Conservation (phyloP, 2,888 invertebrate genomes). For the Hirtodrosophila alboralis region DNA sequence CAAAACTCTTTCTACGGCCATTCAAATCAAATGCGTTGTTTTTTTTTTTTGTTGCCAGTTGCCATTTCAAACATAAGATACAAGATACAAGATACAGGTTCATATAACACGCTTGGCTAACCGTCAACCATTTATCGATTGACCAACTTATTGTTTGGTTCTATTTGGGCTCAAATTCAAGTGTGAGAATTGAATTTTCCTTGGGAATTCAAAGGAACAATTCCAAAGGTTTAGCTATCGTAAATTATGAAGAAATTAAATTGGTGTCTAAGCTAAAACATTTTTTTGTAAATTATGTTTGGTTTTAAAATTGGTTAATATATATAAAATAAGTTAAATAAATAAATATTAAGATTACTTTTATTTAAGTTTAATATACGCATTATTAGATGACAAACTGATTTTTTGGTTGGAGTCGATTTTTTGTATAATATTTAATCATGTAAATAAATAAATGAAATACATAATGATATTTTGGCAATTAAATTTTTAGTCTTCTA, state of each 20-base stretch:
- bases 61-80: constrained; percentile 9
- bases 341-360: no score
- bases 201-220: constrained; percentile 5
- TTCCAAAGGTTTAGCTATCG: constrained; percentile 24
- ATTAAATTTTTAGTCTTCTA: no score
- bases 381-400: no score
- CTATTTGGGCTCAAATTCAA: constrained; percentile 36
- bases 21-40: constrained; percentile 51
- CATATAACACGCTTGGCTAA: constrained; percentile 36
- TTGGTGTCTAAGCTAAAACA: not conserved
- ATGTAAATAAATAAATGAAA: no score
- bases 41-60: constrained; percentile 40
- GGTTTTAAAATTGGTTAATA: no score
- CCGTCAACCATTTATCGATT: constrained; percentile 61
- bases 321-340: no score
- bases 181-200: constrained; percentile 33
- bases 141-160: constrained; percentile 55
- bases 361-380: no score
- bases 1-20: constrained; percentile 34
- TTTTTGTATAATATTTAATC: no score
- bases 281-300: no score
- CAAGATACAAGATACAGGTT: constrained; percentile 11
- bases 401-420: no score
- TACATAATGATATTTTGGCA: no score
- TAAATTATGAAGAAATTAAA: constrained; percentile 50